Percentiles rank a stretch among this genome's conserved stretches.
phyloP scores from a whole-genome alignment of 1,140 invertebrate species.

The Lepidostoma basale region DNA sequence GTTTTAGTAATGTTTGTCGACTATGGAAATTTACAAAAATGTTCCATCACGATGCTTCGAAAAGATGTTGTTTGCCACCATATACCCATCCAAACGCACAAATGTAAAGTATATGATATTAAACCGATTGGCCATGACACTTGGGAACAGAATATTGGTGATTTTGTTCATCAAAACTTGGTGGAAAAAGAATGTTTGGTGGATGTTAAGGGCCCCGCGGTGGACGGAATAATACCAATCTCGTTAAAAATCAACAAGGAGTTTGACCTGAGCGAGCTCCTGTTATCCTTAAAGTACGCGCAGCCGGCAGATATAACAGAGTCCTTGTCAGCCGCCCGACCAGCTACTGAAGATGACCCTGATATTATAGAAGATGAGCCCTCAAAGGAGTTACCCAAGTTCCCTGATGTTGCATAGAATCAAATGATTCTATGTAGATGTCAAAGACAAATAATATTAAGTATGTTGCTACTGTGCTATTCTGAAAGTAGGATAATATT shows the following conservation, averaged over 20 bases:
- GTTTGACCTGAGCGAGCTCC: constrained; percentile 23
- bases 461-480: too few species aligned
- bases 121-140: constrained; percentile 48
- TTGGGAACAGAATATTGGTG: constrained; percentile 47
- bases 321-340: not conserved
- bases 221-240: constrained; percentile 26
- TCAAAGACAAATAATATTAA: not conserved
- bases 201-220: constrained; percentile 1
- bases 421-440: not conserved
- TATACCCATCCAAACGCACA: constrained; percentile 64
- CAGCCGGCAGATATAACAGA: constrained; percentile 11
- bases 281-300: constrained; percentile 28
- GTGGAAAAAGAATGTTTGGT: constrained; percentile 35
- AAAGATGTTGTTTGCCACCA: constrained; percentile 64
- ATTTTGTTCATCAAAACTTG: constrained; percentile 34
- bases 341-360: not conserved
- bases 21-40: constrained; percentile 67
- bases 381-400: not conserved
- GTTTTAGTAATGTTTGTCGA: constrained; percentile 66
- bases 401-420: not conserved
- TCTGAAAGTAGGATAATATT: too few species aligned
- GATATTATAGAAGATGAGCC: not conserved
- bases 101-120: constrained; percentile 57
- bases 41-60: constrained; percentile 59
- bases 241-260: constrained; percentile 19